Evolutionary conservation across 2,113 vertebrate species (phyloP).

Genomic region (Butorides virescens): DNA sequence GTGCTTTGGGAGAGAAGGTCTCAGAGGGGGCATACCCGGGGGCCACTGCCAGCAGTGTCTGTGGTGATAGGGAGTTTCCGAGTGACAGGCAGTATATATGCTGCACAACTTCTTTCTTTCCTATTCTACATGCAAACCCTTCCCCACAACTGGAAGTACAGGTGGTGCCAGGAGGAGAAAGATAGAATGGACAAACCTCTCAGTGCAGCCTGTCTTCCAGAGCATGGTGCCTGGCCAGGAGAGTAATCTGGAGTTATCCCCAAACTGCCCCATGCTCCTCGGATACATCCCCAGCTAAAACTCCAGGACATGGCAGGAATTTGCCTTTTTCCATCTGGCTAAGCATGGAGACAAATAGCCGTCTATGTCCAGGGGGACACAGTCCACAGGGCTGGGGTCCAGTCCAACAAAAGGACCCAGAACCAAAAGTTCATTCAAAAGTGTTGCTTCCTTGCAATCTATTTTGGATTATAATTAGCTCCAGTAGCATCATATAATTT

Average conservation of each 20-base stretch:
- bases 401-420: background rate
- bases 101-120: background rate
- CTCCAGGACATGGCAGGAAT: background rate
- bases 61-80: background rate
- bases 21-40: background rate
- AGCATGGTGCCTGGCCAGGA: accelerated
- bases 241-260: background rate
- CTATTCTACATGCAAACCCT: background rate
- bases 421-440: background rate
- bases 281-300: background rate
- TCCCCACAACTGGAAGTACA: background rate
- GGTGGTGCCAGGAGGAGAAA: background rate
- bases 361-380: no score
- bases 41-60: background rate
- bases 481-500: background rate
- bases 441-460: background rate
- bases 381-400: background rate
- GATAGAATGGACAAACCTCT: background rate
- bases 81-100: background rate
- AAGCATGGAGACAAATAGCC: background rate
- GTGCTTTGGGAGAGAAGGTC: background rate
- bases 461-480: background rate
- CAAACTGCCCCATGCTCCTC: background rate
- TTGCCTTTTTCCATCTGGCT: background rate
- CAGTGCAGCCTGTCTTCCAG: background rate